Percentiles rank a stretch among this genome's conserved stretches.
phyloP scores from a whole-genome alignment of 2,888 invertebrate genomes.

The Drosophila lutescens region DNA sequence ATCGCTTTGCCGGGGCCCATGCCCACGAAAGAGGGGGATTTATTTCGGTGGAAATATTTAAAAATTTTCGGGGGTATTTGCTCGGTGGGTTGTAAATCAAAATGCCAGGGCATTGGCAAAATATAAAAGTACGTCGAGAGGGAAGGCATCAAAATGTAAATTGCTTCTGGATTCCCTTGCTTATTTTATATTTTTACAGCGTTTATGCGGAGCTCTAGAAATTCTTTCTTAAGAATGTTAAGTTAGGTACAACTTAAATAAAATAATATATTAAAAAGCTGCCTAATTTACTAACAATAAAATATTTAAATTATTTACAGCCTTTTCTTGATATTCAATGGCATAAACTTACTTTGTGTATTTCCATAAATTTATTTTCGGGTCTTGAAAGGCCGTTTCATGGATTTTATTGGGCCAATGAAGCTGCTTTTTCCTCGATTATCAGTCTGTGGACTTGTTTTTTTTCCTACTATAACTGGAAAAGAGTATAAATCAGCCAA shows the following conservation, averaged over 20 bases:
- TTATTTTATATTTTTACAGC: conserved; percentile 37
- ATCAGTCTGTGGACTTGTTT: conserved; percentile 46
- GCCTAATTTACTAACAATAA: neutral
- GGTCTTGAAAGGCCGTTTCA: conserved; percentile 39
- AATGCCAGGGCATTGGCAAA: conserved; percentile 64
- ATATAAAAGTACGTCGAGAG: conserved; percentile 41
- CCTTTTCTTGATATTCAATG: neutral
- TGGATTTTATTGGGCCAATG: conserved; percentile 58
- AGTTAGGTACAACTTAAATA: neutral
- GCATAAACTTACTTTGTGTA: neutral
- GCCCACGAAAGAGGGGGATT: conserved; percentile 5
- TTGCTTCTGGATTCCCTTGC: conserved; percentile 38
- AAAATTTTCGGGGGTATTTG: conserved; percentile 56
- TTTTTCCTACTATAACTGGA: neutral
- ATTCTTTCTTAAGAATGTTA: too few species aligned
- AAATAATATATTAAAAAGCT: too few species aligned
- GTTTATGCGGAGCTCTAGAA: neutral
- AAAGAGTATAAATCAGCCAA: conserved; percentile 75
- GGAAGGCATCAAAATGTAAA: conserved; percentile 74
- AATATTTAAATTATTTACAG: neutral
- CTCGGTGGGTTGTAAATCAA: conserved; percentile 67
- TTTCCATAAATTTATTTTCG: neutral
- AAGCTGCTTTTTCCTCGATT: conserved; percentile 49
- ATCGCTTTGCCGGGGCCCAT: conserved; percentile 46
- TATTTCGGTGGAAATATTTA: conserved; percentile 51